Evolutionary conservation across 2,113 vertebrate genomes (phyloP), one percentile per base, ranked within the genome.

Genomic region (Sapayoa aenigma): DNA sequence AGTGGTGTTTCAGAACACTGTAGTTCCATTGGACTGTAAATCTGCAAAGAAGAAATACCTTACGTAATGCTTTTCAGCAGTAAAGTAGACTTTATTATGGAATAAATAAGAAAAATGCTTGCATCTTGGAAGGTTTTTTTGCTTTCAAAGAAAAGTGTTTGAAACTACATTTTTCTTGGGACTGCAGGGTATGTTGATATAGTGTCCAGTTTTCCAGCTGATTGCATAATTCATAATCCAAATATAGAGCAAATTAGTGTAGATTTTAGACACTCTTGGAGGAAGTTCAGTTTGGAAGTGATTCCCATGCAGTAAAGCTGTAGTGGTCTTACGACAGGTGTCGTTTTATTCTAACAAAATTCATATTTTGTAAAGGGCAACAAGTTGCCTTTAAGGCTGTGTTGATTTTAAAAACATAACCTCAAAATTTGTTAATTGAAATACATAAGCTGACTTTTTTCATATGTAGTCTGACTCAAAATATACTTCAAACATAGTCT

Each of bases 121-220:
- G 12, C 30, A 8, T 19, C 3, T 46, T 17, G 9, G 46, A 3
- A 17, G 6, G 23, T 56, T n/a, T 9, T 21, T 9, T 71, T 71
- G 12, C 35, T 93, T 27, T 21, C 9, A 23, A 2, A 42, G 31
- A 44, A 28, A 63, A 52, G 15, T 8, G 3, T 14, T 47, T 85
- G 37, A 41, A 65, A 60, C 8, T 27, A 0, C 4, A 0, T n/a
- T 68, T 77, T 10, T 46, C 1, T n/a, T 4, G 3, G 24, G 31
- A 31, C 37, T 62, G 31, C 87, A 74, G 92, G 60, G 14, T 37
- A 16, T 7, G 23, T 14, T 25, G 56, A 31, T 53, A 3, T 62
- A 69, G n/a, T 49, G 59, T 58, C 46, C 73, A 18, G 41, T 87
- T 89, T 77, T 19, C 4, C 79, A 44, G 52, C 10, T 90, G 74